Conservation (phyloP, 2,113 vertebrate species). For the Oreotrochilus melanogaster region DNA sequence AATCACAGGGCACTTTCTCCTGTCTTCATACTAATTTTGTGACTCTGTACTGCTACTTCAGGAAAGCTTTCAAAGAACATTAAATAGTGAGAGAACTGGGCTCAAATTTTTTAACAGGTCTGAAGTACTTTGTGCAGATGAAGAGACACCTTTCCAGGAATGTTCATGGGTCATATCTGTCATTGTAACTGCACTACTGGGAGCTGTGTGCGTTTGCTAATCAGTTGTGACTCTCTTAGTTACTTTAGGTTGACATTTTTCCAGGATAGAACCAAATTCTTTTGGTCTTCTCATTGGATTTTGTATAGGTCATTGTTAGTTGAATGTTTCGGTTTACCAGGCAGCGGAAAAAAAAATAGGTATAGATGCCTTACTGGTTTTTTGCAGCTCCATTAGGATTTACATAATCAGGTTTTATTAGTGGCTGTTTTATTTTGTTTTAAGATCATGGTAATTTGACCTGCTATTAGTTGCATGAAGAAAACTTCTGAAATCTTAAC, state of each 20-base stretch:
- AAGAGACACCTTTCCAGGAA: not conserved
- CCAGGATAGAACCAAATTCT: not conserved
- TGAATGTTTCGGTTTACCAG: not conserved
- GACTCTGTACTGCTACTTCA: not conserved
- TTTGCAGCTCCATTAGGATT: not conserved
- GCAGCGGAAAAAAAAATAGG: fast-evolving
- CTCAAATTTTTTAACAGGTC: not conserved
- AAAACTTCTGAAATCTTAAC: not conserved
- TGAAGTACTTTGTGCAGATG: not conserved
- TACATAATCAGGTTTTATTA: not conserved
- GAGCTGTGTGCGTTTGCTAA: not conserved
- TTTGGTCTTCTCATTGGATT: not conserved
- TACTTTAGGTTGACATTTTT: not conserved
- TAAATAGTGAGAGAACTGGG: not conserved
- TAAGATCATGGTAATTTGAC: not conserved
- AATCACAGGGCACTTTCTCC: not conserved
- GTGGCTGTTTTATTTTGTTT: not conserved
- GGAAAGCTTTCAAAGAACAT: not conserved
- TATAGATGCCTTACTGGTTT: not conserved
- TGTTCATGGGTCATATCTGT: not conserved
- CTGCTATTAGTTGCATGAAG: not conserved
- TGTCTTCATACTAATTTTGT: not conserved
- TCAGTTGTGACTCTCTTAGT: not conserved
- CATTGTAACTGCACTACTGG: not conserved
- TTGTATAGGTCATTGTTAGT: not conserved